Evolutionary conservation across 2,797 vertebrate genomes (phyloP).

Genomic region (Echiichthys vipera): DNA sequence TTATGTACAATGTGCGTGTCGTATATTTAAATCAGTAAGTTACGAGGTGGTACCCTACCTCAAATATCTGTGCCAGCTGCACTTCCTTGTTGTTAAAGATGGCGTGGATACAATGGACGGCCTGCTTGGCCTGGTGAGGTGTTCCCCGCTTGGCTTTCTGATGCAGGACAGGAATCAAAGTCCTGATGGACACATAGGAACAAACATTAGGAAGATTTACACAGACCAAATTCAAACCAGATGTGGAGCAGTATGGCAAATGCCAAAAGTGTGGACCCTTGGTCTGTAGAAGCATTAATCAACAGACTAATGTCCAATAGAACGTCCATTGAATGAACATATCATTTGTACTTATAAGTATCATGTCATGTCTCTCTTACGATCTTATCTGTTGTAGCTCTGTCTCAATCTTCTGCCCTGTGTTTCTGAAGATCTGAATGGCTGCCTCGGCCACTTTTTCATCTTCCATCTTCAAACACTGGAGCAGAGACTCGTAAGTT

Average conservation of each 20-base stretch:
- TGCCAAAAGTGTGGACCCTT: not conserved
- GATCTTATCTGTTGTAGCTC: conserved; percentile 98
- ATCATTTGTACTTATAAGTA: not conserved
- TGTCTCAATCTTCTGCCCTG: conserved; percentile 98
- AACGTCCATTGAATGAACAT: not conserved
- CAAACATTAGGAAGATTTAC: not conserved
- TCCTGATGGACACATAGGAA: conserved; percentile 81
- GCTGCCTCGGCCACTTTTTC: conserved; percentile 99
- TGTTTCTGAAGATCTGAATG: conserved; percentile 99
- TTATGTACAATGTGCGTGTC: not conserved
- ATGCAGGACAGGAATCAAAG: conserved; percentile 97
- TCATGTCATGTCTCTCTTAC: conserved; percentile 80
- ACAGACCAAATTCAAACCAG: not conserved
- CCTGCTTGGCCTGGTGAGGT: conserved; percentile 99
- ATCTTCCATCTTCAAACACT: conserved; percentile 99
- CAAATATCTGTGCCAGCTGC: conserved; percentile 98
- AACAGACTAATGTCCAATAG: not conserved
- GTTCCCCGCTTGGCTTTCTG: conserved; percentile 99
- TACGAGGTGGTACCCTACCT: conserved; percentile 81
- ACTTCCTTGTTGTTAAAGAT: conserved; percentile 99
- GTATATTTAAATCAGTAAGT: not conserved
- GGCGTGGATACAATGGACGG: conserved; percentile 98
- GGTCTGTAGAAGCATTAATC: not conserved
- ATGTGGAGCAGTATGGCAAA: not conserved
- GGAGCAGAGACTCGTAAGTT: conserved; percentile 98